Evolutionary conservation across 1,140 invertebrate genomes (phyloP).

Genomic region (Tigriopus japonicus): DNA sequence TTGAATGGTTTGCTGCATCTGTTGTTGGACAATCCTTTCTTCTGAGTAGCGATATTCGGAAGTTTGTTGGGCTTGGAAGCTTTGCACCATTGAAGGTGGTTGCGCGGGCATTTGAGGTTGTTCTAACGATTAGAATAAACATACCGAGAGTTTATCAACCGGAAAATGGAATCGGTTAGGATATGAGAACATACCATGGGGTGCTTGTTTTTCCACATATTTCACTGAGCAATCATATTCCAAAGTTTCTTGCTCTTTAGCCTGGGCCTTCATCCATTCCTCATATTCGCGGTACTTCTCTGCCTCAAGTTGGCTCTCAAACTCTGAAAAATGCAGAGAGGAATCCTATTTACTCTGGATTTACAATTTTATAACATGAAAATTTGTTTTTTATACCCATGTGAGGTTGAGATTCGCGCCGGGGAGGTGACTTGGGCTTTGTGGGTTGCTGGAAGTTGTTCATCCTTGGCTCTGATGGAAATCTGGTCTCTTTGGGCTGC

Average conservation of each 20-base stretch:
- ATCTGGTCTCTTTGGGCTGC: no score
- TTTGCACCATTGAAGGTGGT: not conserved
- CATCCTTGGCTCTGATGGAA: no score
- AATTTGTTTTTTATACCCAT: not conserved
- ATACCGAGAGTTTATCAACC: no score
- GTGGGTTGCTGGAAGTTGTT: no score
- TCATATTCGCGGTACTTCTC: not conserved
- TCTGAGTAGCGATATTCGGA: not conserved
- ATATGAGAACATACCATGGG: not conserved
- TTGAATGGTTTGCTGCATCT: not conserved
- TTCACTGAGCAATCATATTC: not conserved
- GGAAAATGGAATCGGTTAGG: no score
- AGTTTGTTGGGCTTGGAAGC: not conserved
- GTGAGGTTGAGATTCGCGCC: not conserved
- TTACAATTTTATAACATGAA: not conserved
- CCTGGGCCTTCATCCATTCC: not conserved
- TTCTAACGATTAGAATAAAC: not conserved
- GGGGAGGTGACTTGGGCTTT: not conserved
- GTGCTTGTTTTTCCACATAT: not conserved
- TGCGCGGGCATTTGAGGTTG: not conserved
- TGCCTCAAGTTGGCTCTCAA: not conserved
- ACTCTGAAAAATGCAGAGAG: not conserved
- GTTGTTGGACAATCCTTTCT: not conserved
- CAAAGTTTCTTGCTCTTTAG: not conserved
- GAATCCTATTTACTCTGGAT: not conserved